Evolutionary conservation across 2,797 vertebrate genomes (phyloP).

Genomic region (Monodelphis domestica): DNA sequence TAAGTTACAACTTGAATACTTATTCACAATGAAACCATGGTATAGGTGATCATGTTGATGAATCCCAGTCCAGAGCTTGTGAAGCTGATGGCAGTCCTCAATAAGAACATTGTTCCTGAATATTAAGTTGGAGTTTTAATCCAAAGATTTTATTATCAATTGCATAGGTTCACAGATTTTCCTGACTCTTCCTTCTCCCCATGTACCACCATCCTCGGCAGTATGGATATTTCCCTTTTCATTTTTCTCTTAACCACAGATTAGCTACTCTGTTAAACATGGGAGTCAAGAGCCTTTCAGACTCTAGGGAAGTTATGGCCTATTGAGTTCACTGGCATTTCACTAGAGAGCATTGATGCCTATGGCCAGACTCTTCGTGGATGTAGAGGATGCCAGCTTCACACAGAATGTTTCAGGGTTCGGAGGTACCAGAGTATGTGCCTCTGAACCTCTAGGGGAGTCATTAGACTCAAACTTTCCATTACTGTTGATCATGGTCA

Average conservation of each 20-base stretch:
- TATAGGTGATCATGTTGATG: background rate
- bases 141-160: background rate
- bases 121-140: background rate
- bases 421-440: background rate
- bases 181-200: background rate
- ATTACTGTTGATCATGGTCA: background rate
- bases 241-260: background rate
- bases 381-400: background rate
- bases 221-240: background rate
- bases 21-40: background rate
- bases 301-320: background rate
- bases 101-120: background rate
- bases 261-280: background rate
- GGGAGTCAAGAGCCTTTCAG: background rate
- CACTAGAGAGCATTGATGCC: background rate
- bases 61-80: background rate
- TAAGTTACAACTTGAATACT: background rate
- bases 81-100: background rate
- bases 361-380: background rate
- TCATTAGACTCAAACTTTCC: constrained; percentile 51
- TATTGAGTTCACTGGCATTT: background rate
- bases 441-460: constrained; percentile 14
- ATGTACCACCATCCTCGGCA: background rate
- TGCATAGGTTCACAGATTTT: background rate
- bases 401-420: background rate